Base-by-base conservation (phyloP, 2,797 vertebrate species). In the Poeciliopsis turneri region DNA sequence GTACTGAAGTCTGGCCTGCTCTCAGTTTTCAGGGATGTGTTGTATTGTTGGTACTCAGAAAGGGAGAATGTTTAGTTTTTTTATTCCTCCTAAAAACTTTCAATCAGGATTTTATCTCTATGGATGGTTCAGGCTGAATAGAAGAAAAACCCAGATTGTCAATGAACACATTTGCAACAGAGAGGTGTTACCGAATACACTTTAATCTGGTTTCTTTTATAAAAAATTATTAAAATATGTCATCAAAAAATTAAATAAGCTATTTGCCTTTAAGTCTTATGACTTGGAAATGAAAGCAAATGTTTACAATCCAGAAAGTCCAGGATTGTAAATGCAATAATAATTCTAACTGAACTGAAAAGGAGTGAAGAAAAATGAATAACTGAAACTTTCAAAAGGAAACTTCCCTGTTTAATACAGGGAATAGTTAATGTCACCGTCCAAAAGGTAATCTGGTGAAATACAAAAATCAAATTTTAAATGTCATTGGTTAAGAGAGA, bases 1-100 rank as follows among this genome's bases (percentile, higher is more conserved):
- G 55, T 51, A 72, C 55, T 47, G 30, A 76, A 74, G 78, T 76
- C 69, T 55, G 78, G 73, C 41, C 41, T 43, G 41, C 41, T 28
- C 68, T 45, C 68, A 45, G 23, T 13, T 70, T 45, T n/a, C 68
- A 70, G 23, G 41, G 20, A 68, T 68, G 13, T 43, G 23, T 51
- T n/a, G 25, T 45, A 6, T 28, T 70, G 15, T 45, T 45, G 41
- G 25, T 11, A 25, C 41, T 7, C 25, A 45, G 41, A 70, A 43
- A 70, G 68, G 68, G 41, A 70, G 25, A 25, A 25, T 0, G 0
- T 43, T 69, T 43, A 9, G 20, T 3, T n/a, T 70, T 69, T 69
- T 7, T 36, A 5, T 45, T 45, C 23, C 12, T 23, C 6, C 25
- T 13, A 2, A n/a, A 69, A 69, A 43, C 13, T 20, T 69, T n/a